These are phyloP conservation scores for Tetramorium alpestre DNA, from an alignment of 1,140 invertebrate species.

Conservation along the genomic window DNA sequence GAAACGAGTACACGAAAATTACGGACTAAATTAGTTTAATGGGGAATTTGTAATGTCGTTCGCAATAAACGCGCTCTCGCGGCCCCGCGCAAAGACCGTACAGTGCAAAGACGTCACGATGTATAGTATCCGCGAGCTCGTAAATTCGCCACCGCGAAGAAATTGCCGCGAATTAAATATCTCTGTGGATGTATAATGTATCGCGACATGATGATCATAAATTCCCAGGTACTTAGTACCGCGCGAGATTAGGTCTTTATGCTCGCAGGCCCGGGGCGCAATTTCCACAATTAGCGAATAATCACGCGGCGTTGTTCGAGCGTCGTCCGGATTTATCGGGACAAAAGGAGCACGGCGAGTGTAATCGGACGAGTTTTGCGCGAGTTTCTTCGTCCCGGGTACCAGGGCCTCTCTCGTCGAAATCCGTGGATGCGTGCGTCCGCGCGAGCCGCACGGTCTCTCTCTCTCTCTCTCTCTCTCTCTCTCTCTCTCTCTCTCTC, in stretches of 20 bases:
- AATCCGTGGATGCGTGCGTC: slow-evolving; percentile 11
- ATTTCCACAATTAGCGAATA: slow-evolving; percentile 54
- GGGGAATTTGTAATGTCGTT: background rate
- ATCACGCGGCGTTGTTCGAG: slow-evolving; percentile 11
- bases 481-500: too few species aligned
- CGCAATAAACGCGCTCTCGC: background rate
- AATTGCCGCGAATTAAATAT: slow-evolving; percentile 4
- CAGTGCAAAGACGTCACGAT: too few species aligned
- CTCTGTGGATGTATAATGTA: background rate
- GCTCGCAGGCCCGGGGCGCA: background rate
- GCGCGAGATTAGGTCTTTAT: slow-evolving; percentile 14
- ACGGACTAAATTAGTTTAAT: background rate
- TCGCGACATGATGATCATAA: background rate
- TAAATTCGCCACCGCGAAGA: background rate
- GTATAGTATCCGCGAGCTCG: background rate
- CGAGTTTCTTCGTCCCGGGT: slow-evolving; percentile 31
- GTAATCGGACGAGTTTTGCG: slow-evolving; percentile 34
- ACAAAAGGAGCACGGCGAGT: slow-evolving; percentile 14
- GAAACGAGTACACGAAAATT: background rate
- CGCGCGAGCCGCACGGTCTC: slow-evolving; percentile 1
- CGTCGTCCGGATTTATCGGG: slow-evolving; percentile 40
- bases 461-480: too few species aligned
- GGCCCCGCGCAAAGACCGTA: too few species aligned
- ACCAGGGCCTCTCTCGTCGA: slow-evolving; percentile 13
- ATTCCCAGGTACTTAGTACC: slow-evolving; percentile 2